Conservation (phyloP, 2,888 invertebrate species). For the Cryptus armator region DNA sequence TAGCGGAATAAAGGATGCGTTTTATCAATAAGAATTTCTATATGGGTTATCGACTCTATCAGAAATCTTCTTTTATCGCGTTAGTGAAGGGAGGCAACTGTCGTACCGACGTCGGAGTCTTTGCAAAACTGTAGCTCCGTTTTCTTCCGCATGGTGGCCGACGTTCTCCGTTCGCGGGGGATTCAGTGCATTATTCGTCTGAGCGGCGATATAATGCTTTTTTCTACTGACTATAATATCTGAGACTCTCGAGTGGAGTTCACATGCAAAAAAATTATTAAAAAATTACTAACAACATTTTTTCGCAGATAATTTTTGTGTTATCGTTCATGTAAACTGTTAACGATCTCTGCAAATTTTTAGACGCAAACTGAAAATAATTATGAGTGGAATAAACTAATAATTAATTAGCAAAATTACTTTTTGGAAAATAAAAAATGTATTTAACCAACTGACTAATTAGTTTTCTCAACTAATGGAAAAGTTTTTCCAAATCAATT, state of each 20-base stretch:
- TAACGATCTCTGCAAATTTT: no score
- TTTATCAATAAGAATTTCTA: conserved; percentile 8
- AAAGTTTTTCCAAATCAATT: no score
- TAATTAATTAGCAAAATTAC: no score
- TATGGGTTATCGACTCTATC: conserved; percentile 7
- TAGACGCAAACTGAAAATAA: no score
- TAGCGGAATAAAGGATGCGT: neutral
- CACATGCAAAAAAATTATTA: neutral
- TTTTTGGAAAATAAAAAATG: no score
- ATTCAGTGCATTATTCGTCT: conserved; percentile 1
- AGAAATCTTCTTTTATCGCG: conserved; percentile 59
- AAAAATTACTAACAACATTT: no score
- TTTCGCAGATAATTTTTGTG: no score
- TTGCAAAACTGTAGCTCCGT: conserved; percentile 64
- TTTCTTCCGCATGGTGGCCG: conserved; percentile 77
- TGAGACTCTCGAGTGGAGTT: no score
- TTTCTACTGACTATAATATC: neutral
- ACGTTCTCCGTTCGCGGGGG: conserved; percentile 52
- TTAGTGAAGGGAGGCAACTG: conserved; percentile 68
- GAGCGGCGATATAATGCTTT: neutral
- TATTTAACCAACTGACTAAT: no score
- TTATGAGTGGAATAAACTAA: no score
- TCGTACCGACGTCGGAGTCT: conserved; percentile 73
- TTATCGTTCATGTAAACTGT: no score
- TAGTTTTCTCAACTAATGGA: no score